Conservation (phyloP, 2,888 invertebrate genomes). For the Therioaphis trifolii region DNA sequence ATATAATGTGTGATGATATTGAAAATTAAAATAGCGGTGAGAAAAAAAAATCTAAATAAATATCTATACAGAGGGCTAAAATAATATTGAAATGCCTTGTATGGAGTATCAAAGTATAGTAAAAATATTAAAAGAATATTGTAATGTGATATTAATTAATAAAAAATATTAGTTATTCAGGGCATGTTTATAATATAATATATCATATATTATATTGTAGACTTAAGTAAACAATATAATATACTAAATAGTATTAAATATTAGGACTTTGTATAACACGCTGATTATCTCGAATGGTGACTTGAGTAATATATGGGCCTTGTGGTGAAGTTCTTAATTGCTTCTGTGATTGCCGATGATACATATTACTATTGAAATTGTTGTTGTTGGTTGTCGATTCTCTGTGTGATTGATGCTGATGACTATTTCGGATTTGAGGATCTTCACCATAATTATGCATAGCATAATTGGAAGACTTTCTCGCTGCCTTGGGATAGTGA, state of each 20-base stretch:
- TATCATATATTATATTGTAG: background rate
- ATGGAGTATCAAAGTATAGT: background rate
- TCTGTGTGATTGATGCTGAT: background rate
- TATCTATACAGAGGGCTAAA: background rate
- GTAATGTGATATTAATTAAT: background rate
- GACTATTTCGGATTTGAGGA: background rate
- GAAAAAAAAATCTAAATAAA: background rate
- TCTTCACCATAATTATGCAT: background rate
- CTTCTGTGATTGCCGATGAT: constrained; percentile 48
- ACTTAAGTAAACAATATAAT: background rate
- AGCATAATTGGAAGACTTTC: constrained; percentile 21
- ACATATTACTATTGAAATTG: constrained; percentile 34
- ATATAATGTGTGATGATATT: constrained; percentile 2
- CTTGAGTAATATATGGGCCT: constrained; percentile 75
- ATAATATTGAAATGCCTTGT: background rate
- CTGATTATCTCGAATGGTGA: constrained; percentile 72
- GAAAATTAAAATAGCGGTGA: constrained; percentile 11
- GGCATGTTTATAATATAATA: too few relatives aligned
- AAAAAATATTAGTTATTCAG: too few relatives aligned
- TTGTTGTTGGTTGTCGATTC: constrained; percentile 24
- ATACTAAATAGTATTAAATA: constrained; percentile 23
- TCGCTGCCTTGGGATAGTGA: constrained; percentile 2
- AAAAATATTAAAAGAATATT: background rate
- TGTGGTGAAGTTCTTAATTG: constrained; percentile 66
- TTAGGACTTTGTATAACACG: constrained; percentile 46